Percentiles rank a stretch among this genome's conserved stretches.
phyloP scores from a whole-genome alignment of 37 sponge, comb jelly and placozoan species.

The Chondrilla cf. caribensis region DNA sequence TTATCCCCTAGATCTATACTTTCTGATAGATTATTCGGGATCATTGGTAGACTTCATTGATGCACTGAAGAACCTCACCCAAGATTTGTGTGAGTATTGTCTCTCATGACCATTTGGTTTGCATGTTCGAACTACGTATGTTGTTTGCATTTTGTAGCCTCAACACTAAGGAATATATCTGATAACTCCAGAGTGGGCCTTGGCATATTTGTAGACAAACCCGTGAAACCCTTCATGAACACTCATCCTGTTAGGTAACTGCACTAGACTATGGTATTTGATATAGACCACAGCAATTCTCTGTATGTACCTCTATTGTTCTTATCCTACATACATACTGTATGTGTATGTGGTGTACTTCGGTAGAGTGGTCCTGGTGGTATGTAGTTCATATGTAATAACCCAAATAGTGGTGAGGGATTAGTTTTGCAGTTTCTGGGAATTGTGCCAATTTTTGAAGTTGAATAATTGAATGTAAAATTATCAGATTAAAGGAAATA shows the following conservation, averaged over 20 bases:
- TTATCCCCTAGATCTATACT: constrained; percentile 17
- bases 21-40: constrained; percentile 3
- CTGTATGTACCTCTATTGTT: neutral
- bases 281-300: neutral
- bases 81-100: neutral
- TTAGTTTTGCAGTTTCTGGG: no score
- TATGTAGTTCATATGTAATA: no score
- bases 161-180: neutral
- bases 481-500: no score
- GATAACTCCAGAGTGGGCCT: neutral
- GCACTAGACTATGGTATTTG: neutral
- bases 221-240: constrained; percentile 12
- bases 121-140: neutral
- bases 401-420: no score
- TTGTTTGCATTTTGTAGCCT: neutral
- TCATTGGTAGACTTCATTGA: neutral
- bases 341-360: neutral
- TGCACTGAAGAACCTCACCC: neutral
- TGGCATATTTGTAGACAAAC: constrained; percentile 9
- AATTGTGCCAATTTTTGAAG: no score
- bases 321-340: neutral
- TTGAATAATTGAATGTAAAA: no score
- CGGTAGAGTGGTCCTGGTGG: no score
- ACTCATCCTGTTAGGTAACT: constrained; percentile 23
- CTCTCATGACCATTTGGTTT: neutral